Evolutionary conservation across 2,888 invertebrate genomes (phyloP).

Genomic region (Zaprionus obscuricornis): DNA sequence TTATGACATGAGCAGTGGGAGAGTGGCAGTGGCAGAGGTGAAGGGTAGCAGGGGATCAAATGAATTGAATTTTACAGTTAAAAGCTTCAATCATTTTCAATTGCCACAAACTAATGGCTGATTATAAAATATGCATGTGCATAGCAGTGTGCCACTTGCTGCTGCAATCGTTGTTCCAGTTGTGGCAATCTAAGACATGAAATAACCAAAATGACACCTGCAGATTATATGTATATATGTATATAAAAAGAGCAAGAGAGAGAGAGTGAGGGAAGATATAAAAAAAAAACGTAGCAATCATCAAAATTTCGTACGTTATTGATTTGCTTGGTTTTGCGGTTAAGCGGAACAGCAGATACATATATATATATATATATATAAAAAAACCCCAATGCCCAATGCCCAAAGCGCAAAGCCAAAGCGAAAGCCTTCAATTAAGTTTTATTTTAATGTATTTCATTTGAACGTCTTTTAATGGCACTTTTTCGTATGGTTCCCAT

Average conservation of each 20-base stretch:
- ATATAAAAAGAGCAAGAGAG: too few relatives aligned
- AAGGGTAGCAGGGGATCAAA: too few relatives aligned
- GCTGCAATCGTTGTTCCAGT: too few relatives aligned
- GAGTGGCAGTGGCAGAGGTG: too few relatives aligned
- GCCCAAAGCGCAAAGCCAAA: not conserved
- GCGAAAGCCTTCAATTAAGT: slow-evolving; percentile 76
- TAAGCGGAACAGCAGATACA: too few relatives aligned
- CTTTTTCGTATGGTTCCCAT: slow-evolving; percentile 67
- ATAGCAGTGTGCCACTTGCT: slow-evolving; percentile 35
- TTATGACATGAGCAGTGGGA: slow-evolving; percentile 45
- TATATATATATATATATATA: too few relatives aligned
- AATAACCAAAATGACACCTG: slow-evolving; percentile 64
- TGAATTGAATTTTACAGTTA: slow-evolving; percentile 77
- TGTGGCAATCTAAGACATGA: slow-evolving; percentile 63
- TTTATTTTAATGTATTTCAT: slow-evolving; percentile 77
- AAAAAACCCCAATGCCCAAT: too few relatives aligned
- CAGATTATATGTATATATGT: slow-evolving; percentile 16
- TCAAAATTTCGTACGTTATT: slow-evolving; percentile 57
- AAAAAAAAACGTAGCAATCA: slow-evolving; percentile 39
- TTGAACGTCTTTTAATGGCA: slow-evolving; percentile 76
- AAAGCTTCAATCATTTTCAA: slow-evolving; percentile 79
- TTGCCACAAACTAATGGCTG: slow-evolving; percentile 78
- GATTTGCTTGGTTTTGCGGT: slow-evolving; percentile 56
- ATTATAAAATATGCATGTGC: slow-evolving; percentile 76
- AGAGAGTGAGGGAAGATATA: not conserved